These are phyloP conservation scores for Tipula unca DNA, from an alignment of 2,888 invertebrate genomes.

Conservation along the genomic window DNA sequence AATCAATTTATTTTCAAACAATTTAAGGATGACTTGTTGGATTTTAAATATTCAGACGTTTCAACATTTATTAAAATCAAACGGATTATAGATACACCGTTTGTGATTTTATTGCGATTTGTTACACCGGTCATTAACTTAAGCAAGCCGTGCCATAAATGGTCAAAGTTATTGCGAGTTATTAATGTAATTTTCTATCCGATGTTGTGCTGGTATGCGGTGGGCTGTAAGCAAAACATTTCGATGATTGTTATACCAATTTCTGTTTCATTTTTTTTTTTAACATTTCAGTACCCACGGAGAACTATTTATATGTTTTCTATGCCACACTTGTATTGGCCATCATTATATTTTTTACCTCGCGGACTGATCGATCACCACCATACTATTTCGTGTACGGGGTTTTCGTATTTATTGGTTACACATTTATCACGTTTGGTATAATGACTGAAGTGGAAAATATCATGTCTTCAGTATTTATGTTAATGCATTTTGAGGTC, in stretches of 20 bases:
- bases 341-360: neutral
- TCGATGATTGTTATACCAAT: neutral
- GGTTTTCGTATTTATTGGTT: neutral
- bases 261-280: neutral
- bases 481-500: neutral
- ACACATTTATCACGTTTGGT: neutral
- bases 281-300: neutral
- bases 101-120: neutral
- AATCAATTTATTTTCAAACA: neutral
- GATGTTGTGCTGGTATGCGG: neutral
- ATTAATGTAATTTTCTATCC: neutral
- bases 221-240: neutral
- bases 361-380: neutral
- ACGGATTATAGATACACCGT: neutral
- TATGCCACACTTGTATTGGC: neutral
- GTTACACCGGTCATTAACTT: neutral
- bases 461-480: neutral
- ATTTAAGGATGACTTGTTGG: neutral
- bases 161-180: neutral
- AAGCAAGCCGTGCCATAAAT: neutral
- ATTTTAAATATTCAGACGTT: neutral
- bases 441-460: neutral
- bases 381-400: neutral
- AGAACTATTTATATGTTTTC: neutral
- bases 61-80: neutral